Conservation (phyloP, 2,797 vertebrate species). For the Chrosomus eos region DNA sequence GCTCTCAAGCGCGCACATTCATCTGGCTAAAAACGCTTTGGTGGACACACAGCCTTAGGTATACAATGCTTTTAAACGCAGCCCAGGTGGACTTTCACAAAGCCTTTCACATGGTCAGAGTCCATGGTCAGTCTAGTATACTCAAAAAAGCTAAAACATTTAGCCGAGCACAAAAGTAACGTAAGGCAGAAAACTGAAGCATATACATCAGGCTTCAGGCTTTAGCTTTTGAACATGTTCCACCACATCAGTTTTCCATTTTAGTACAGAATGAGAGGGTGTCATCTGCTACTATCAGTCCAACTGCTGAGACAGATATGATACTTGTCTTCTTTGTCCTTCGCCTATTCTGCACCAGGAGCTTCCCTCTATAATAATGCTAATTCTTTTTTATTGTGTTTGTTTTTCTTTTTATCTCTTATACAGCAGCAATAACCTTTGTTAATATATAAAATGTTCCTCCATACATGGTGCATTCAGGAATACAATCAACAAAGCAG, state of each 20-base stretch:
- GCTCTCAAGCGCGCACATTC: too few species aligned
- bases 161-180: background rate
- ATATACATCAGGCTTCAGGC: background rate
- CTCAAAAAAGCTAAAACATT: background rate
- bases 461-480: slow-evolving; percentile 22
- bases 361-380: slow-evolving; percentile 8
- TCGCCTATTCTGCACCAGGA: background rate
- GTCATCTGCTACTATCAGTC: background rate
- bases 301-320: background rate
- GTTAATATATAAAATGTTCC: slow-evolving; percentile 39
- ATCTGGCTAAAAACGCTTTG: too few species aligned
- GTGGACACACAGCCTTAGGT: too few species aligned
- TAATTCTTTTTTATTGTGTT: background rate
- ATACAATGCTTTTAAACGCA: background rate
- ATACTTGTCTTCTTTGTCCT: background rate
- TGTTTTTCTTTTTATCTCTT: slow-evolving; percentile 17
- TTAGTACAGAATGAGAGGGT: background rate
- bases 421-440: background rate
- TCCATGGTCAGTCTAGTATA: background rate
- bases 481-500: slow-evolving; percentile 43
- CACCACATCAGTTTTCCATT: background rate
- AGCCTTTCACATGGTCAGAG: background rate
- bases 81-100: background rate
- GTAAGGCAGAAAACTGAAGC: background rate
- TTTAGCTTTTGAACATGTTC: background rate